These are phyloP conservation scores for Apogon talboti DNA, from an alignment of 2,797 vertebrate genomes.

Conservation along the genomic window DNA sequence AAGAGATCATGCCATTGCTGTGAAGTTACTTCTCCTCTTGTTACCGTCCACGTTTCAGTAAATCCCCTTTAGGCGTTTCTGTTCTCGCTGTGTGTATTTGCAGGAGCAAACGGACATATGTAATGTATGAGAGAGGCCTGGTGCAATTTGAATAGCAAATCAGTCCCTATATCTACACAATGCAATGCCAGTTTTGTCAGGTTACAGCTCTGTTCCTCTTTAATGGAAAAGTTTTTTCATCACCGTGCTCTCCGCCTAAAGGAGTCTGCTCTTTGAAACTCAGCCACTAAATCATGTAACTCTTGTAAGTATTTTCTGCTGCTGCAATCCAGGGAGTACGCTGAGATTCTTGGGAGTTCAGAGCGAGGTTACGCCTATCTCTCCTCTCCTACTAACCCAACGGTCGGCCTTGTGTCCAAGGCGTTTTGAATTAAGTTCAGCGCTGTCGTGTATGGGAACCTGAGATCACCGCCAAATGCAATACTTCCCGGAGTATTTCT, in stretches of 20 bases:
- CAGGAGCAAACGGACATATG: slow-evolving; percentile 21
- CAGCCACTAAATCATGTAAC: slow-evolving; percentile 81
- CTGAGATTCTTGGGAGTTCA: slow-evolving; percentile 85
- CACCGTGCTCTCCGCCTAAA: slow-evolving; percentile 44
- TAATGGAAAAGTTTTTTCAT: slow-evolving; percentile 61
- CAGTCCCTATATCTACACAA: slow-evolving; percentile 38
- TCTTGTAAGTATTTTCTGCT: slow-evolving; percentile 80
- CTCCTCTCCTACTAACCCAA: slow-evolving; percentile 75
- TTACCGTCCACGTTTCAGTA: background rate
- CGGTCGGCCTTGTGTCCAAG: slow-evolving; percentile 83
- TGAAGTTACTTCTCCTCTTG: no score
- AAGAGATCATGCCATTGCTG: no score
- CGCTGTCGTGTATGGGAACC: slow-evolving; percentile 84
- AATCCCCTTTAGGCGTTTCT: slow-evolving; percentile 2
- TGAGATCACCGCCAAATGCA: slow-evolving; percentile 83
- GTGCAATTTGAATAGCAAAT: slow-evolving; percentile 70
- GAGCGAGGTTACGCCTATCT: slow-evolving; percentile 82
- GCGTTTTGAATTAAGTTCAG: slow-evolving; percentile 82
- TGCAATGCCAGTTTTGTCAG: slow-evolving; percentile 43
- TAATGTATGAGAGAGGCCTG: slow-evolving; percentile 17
- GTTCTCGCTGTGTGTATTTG: slow-evolving; percentile 17
- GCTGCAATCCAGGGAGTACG: slow-evolving; percentile 74
- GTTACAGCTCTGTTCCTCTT: slow-evolving; percentile 41
- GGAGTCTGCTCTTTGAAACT: slow-evolving; percentile 70
- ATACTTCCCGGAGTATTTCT: slow-evolving; percentile 86